Evolutionary conservation across 2,888 invertebrate genomes (phyloP).

Genomic region (Scrobipalpa atriplicella): DNA sequence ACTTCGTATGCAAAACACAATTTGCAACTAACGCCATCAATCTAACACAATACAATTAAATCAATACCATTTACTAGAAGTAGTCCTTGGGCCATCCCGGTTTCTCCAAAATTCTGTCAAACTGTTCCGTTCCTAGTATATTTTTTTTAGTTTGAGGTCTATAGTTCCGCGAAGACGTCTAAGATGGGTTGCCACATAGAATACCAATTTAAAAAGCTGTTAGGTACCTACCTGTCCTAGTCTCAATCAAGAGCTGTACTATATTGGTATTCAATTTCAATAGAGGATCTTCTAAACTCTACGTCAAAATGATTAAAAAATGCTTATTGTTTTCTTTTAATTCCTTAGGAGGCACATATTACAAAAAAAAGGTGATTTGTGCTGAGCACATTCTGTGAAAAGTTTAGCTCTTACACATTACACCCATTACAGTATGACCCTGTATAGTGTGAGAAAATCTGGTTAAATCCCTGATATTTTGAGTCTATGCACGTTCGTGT

Average conservation of each 20-base stretch:
- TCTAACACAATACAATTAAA: constrained; percentile 23
- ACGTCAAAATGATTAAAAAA: neutral
- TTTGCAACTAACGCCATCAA: neutral
- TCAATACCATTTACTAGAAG: constrained; percentile 27
- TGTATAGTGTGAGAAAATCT: neutral
- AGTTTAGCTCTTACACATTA: too few species aligned
- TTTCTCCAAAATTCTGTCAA: constrained; percentile 61
- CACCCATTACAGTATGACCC: too few species aligned
- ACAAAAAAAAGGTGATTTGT: too few species aligned
- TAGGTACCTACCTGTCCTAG: too few species aligned
- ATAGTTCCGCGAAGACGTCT: neutral
- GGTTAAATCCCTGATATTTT: neutral
- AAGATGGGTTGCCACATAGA: constrained; percentile 14
- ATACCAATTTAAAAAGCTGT: neutral
- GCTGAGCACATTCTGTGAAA: too few species aligned
- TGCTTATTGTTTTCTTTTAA: neutral
- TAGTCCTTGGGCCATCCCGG: constrained; percentile 33
- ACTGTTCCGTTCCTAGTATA: constrained; percentile 58
- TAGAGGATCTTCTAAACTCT: too few species aligned
- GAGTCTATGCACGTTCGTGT: neutral
- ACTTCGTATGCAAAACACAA: neutral
- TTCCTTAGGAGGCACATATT: too few species aligned
- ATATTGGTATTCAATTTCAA: too few species aligned
- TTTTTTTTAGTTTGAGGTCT: constrained; percentile 3
- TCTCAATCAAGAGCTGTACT: too few species aligned